Percentiles rank a stretch among this genome's conserved stretches.
Evolutionary conservation across 2,113 vertebrate genomes (phyloP).

Genomic region (Trichomycterus rosablanca): DNA sequence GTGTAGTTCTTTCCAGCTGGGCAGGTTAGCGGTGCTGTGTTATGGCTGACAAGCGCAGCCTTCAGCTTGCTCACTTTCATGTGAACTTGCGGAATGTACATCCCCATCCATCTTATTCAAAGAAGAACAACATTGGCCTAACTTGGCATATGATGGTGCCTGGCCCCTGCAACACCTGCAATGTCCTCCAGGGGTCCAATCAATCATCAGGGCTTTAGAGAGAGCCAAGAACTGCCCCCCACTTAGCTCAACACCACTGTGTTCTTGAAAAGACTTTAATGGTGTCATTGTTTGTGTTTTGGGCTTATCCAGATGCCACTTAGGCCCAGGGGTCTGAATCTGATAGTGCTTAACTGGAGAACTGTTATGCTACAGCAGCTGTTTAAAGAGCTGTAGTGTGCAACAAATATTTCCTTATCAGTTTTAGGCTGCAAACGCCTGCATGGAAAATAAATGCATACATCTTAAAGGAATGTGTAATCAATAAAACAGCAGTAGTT

Average conservation of each 20-base stretch:
- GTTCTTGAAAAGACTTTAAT: conserved; percentile 16
- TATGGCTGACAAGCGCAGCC: conserved; percentile 32
- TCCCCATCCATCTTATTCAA: conserved; percentile 69
- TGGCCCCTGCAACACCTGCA: conserved; percentile 70
- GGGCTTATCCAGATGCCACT: conserved; percentile 28
- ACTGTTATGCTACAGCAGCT: conserved; percentile 25
- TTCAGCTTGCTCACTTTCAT: conserved; percentile 30
- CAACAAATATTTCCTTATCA: conserved; percentile 33
- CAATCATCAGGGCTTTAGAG: conserved; percentile 54
- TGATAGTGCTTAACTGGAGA: conserved; percentile 26
- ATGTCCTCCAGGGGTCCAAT: conserved; percentile 48
- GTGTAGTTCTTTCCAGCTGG: conserved; percentile 24
- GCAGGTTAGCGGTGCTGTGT: conserved; percentile 7
- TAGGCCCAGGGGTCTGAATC: conserved; percentile 35
- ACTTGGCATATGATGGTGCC: conserved; percentile 68
- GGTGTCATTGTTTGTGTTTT: conserved; percentile 30
- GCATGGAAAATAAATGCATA: too few species aligned
- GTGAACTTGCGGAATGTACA: conserved; percentile 62
- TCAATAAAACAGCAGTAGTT: conserved; percentile 25
- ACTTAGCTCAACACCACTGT: conserved; percentile 24
- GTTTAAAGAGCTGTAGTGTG: conserved; percentile 21
- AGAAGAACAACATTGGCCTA: conserved; percentile 57
- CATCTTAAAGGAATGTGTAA: conserved; percentile 14
- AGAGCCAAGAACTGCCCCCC: conserved; percentile 30
- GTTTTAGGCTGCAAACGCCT: too few species aligned